Base-by-base conservation (phyloP, 2,113 vertebrate genomes). In the Haplochromis burtoni region DNA sequence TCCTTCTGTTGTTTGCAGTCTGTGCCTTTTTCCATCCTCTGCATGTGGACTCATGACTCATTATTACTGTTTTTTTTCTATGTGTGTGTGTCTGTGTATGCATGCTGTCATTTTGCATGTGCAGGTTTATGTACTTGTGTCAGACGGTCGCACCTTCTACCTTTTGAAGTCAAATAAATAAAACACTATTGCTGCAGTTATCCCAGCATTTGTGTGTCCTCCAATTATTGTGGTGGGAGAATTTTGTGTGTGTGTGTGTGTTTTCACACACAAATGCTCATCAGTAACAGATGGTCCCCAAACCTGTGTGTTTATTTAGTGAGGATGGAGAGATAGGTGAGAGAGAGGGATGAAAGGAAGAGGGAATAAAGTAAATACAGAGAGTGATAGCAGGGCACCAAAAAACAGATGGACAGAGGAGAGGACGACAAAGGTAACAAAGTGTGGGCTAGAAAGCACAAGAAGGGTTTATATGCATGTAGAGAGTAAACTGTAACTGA, bases 231-330 rank as follows among this genome's bases (percentile, higher is more conserved):
- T 76, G 71, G 17, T 38, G 31, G 42, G 54, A 17, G 38, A 29
- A 45, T 24, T 81, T 45, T 86, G 12, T 85, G 49, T 35, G 80
- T 54, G 49, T 35, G 80, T 54, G 59, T 54, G 59, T 21, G 19
- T 82, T 88, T 83, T 92, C 82, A 91, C 93, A 82, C 93, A 88
- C 84, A 88, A 87, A 81, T 54, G 90, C 88, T 93, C 87, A 88
- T 92, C 88, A 26, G 89, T 91, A 93, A 93, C 93, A 96, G 95
- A 95, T 96, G 95, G 95, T 90, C 91, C 35, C 88, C 90, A 85
- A 91, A 95, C 94, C 92, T 93, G 91, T 90, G 87, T 93, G 95
- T 95, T 94, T 95, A 83, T 91, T 92, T 90, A 91, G 93, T 73
- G 80, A 68, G 86, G 89, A 93, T 86, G 87, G 81, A 88, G 90